Conservation (phyloP, 2,888 invertebrate genomes). For the Orchesella flavescens region DNA sequence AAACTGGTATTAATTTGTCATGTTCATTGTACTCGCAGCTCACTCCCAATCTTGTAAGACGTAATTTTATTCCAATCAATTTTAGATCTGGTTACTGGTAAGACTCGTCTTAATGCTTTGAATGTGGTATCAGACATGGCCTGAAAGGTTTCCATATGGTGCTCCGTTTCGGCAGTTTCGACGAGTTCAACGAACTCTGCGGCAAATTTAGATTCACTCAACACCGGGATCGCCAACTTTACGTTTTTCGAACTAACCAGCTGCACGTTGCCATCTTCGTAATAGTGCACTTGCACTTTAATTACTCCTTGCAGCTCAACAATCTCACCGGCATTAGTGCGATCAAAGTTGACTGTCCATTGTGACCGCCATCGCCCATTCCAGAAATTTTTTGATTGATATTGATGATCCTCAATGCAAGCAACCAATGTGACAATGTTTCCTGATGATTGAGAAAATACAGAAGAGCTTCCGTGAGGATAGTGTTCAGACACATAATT, state of each 20-base stretch:
- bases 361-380: conserved; percentile 99
- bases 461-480: conserved; percentile 86
- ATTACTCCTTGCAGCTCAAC: conserved; percentile 90
- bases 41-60: conserved; percentile 97
- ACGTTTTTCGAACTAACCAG: conserved; percentile 98
- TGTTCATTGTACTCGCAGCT: conserved; percentile 78
- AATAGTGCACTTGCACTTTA: conserved; percentile 96
- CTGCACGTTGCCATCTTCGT: conserved; percentile 99
- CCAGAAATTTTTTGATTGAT: conserved; percentile 92
- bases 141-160: conserved; percentile 89
- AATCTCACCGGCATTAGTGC: conserved; percentile 75
- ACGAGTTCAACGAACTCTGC: conserved; percentile 93
- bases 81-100: conserved; percentile 99
- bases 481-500: conserved; percentile 95
- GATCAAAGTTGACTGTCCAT: conserved; percentile 89
- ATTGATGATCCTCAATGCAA: conserved; percentile 99
- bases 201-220: conserved; percentile 87
- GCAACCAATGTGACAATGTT: conserved; percentile 88
- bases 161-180: conserved; percentile 85
- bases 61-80: conserved; percentile 99
- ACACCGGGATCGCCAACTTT: conserved; percentile 84
- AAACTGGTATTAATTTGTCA: too few species aligned
- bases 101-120: conserved; percentile 96
- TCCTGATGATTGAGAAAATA: conserved; percentile 77
- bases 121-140: conserved; percentile 99